Evolutionary conservation across 2,888 invertebrate genomes (phyloP).

Genomic region (Cerceris rybyensis): DNA sequence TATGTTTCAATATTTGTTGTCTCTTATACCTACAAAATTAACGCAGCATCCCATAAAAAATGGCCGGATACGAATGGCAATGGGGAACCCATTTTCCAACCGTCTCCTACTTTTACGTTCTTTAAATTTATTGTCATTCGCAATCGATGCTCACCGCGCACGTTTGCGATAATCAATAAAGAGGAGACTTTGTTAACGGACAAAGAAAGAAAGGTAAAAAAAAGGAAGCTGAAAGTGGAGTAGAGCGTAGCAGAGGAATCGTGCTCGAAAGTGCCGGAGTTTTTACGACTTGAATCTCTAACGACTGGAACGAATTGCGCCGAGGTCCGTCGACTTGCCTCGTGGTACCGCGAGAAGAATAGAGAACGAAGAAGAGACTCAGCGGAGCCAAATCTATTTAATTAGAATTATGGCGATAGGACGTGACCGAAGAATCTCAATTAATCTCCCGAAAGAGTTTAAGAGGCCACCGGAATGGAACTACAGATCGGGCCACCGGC

Average conservation of each 20-base stretch:
- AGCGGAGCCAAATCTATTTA: conserved; percentile 62
- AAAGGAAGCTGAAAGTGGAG: background rate
- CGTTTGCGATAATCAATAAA: conserved; percentile 25
- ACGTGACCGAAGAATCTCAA: conserved; percentile 65
- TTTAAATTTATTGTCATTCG: background rate
- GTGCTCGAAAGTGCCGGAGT: conserved; percentile 46
- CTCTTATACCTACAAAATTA: too few relatives aligned
- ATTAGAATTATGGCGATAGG: conserved; percentile 69
- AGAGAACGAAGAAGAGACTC: conserved; percentile 18
- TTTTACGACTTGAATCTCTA: conserved; percentile 63
- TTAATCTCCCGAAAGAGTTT: conserved; percentile 53
- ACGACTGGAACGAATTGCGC: conserved; percentile 58
- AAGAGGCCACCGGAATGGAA: conserved; percentile 33
- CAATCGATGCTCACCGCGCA: background rate
- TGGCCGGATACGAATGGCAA: too few relatives aligned
- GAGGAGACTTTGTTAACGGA: conserved; percentile 5
- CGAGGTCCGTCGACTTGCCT: conserved; percentile 1
- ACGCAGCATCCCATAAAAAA: too few relatives aligned
- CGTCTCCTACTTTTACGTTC: too few relatives aligned
- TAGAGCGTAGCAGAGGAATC: conserved; percentile 2
- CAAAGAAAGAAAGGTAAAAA: background rate
- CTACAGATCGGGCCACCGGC: conserved; percentile 9
- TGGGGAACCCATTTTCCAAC: too few relatives aligned
- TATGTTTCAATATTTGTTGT: too few relatives aligned
- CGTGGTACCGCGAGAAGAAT: conserved; percentile 21